phyloP scores from a whole-genome alignment of 37 sponge, comb jelly and placozoan species.

The Cladorhizidae sp. region DNA sequence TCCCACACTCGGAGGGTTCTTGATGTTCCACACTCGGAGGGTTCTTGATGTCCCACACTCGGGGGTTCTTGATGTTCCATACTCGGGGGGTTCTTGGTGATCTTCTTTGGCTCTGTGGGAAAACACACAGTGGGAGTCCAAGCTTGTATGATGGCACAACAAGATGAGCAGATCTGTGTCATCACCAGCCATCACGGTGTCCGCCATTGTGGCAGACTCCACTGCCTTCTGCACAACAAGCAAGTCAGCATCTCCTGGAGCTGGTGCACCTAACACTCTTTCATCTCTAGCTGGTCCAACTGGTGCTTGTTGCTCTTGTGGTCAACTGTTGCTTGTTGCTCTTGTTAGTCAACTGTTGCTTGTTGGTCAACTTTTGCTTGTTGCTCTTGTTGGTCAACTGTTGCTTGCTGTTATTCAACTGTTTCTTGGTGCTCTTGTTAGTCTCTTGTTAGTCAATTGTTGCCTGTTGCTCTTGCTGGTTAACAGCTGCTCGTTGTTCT shows the following conservation, averaged over 20 bases:
- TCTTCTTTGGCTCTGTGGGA: constrained; percentile 20
- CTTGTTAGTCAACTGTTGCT: too few species aligned
- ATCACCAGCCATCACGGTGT: constrained; percentile 14
- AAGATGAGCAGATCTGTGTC: constrained; percentile 15
- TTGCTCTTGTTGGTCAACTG: too few species aligned
- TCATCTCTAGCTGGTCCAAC: constrained; percentile 7
- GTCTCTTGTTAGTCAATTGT: too few species aligned
- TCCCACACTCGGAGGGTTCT: too few species aligned
- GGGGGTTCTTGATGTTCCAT: background rate
- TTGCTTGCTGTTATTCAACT: too few species aligned
- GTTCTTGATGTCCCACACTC: too few species aligned
- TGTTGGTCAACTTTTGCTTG: too few species aligned
- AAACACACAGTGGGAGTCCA: background rate
- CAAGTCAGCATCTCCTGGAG: constrained; percentile 24
- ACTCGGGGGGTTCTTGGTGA: constrained; percentile 3
- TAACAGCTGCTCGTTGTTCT: constrained; percentile 10
- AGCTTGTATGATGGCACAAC: constrained; percentile 19
- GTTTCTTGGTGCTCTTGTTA: too few species aligned
- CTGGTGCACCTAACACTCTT: constrained; percentile 18
- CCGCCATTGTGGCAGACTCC: constrained; percentile 3
- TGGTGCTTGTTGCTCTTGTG: background rate
- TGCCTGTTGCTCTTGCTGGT: constrained; percentile 13
- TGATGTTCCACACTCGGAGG: too few species aligned
- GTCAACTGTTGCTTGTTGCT: too few species aligned
- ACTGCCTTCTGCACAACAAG: constrained; percentile 13